Evolutionary conservation across 2,888 invertebrate genomes (phyloP).

Genomic region (Caenorhabditis macrosperma): DNA sequence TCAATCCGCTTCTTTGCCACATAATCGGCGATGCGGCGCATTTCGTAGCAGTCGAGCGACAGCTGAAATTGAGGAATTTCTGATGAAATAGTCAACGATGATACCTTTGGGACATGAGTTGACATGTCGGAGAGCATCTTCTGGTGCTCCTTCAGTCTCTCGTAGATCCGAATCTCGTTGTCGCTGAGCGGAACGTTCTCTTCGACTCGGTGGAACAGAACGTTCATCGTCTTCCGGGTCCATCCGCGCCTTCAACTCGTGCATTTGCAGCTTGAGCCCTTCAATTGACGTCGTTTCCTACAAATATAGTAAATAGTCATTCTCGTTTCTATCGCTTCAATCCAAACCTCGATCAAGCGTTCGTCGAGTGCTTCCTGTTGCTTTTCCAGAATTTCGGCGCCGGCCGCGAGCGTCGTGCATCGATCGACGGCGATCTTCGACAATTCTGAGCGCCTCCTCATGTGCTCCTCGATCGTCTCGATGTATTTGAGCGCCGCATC

Average conservation of each 20-base stretch:
- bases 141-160: slow-evolving; percentile 44
- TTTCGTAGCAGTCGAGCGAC: slow-evolving; percentile 38
- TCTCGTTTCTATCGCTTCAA: no score
- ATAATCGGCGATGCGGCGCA: slow-evolving; percentile 29
- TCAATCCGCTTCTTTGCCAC: slow-evolving; percentile 3
- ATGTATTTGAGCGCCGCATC: slow-evolving; percentile 33
- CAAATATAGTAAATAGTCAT: no score
- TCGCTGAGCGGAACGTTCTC: slow-evolving; percentile 53
- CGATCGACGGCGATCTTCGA: slow-evolving; percentile 16
- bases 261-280: slow-evolving; percentile 27
- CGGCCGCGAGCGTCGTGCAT: slow-evolving; percentile 5
- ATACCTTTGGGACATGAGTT: slow-evolving; percentile 29
- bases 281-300: slow-evolving; percentile 31
- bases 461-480: slow-evolving; percentile 12
- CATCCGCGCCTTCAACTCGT: slow-evolving; percentile 28
- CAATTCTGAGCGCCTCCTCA: slow-evolving; percentile 18
- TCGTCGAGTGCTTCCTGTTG: slow-evolving; percentile 34
- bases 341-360: no score
- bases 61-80: no score
- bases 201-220: slow-evolving; percentile 40
- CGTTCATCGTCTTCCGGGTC: slow-evolving; percentile 36
- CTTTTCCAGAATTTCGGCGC: slow-evolving; percentile 12
- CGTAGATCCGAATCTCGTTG: slow-evolving; percentile 36
- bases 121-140: slow-evolving; percentile 44
- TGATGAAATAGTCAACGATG: no score